Evolutionary conservation across 2,797 vertebrate genomes (phyloP), one percentile per base, ranked within the genome.

Genomic region (Pterois miles): DNA sequence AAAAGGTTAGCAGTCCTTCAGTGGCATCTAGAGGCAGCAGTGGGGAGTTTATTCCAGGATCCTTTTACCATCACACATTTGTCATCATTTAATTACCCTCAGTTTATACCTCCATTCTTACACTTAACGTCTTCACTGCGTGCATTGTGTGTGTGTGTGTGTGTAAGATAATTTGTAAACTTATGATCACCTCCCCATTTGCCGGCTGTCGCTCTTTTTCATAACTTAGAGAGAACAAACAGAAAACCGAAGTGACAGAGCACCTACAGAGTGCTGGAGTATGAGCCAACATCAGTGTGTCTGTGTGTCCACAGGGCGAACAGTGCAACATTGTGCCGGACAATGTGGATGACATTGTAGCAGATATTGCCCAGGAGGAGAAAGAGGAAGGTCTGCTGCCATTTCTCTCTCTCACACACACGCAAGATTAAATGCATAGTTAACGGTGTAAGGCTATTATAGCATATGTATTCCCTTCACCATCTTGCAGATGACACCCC

Each of bases 311-410:
- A 64, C 94, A 99, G 98, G 98, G 98, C 2, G 98, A 99, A 78
- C 98, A 99, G 82, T 99, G 98, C 94, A 99, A 99, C 92, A 96
- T 99, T 8, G 95, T 99, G 38, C 98, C 98, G 1, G 98, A 99
- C 94, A 99, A 98, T 46, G 96, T 99, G 25, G 98, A 99, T 57
- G 98, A 99, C 86, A 99, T 99, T 63, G 98, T 99, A 36, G 97
- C 98, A 56, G 98, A 99, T 84, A 96, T 99, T 67, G 97, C 97
- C 79, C 97, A 97, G 46, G 98, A 99, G 89, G 98, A 99, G 76
- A 99, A 99, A 92, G 98, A 99, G 33, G 98, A 99, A 98, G 98
- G 98, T 99, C 93, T 63, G 13, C 74, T 50, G 56, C 0, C 13
- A 9, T 71, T 23, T 86, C 14, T 53, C 52, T 48, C 7, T n/a